A percentile compares a stretch with the other conserved stretches of the same genome.
Evolutionary conservation across 2,888 invertebrate species (phyloP).

Genomic region (Quadroppia sp.): DNA sequence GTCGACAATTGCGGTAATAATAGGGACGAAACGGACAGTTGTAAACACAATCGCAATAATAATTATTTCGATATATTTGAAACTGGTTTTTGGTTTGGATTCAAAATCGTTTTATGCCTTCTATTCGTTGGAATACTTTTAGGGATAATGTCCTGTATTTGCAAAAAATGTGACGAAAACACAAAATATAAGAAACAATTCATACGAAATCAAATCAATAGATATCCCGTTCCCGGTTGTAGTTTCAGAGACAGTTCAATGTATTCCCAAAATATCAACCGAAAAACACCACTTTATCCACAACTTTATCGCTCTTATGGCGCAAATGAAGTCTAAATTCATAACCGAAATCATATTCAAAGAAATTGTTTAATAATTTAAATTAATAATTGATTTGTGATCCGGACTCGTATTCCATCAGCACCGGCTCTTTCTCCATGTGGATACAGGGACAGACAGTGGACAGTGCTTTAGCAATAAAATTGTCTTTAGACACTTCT

Average conservation of each 20-base stretch:
- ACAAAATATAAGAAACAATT: not conserved
- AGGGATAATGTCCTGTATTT: slow-evolving; percentile 11
- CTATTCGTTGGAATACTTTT: slow-evolving; percentile 11
- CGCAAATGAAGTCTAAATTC: slow-evolving; percentile 2
- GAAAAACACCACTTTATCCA: slow-evolving; percentile 21
- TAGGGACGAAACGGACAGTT: slow-evolving; percentile 17
- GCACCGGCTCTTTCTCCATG: not conserved
- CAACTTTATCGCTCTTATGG: slow-evolving; percentile 22
- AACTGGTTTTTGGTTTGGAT: slow-evolving; percentile 17
- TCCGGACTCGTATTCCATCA: slow-evolving; percentile 29
- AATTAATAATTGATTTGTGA: not conserved
- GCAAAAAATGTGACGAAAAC: slow-evolving; percentile 26
- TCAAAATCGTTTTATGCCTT: slow-evolving; percentile 13
- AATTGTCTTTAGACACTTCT: not conserved
- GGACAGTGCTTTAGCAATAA: not conserved
- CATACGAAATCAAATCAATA: not conserved
- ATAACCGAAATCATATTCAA: not conserved
- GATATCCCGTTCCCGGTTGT: slow-evolving; percentile 1
- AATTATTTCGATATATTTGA: slow-evolving; percentile 28
- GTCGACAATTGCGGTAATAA: slow-evolving; percentile 40
- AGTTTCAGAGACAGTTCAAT: not conserved
- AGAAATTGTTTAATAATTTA: not conserved
- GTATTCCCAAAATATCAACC: not conserved
- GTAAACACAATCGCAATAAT: slow-evolving; percentile 9
- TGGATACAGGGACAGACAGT: slow-evolving; percentile 10